These are phyloP conservation scores for Sphenopsis melanotis DNA, from an alignment of 2,797 vertebrate genomes.

Conservation along the genomic window DNA sequence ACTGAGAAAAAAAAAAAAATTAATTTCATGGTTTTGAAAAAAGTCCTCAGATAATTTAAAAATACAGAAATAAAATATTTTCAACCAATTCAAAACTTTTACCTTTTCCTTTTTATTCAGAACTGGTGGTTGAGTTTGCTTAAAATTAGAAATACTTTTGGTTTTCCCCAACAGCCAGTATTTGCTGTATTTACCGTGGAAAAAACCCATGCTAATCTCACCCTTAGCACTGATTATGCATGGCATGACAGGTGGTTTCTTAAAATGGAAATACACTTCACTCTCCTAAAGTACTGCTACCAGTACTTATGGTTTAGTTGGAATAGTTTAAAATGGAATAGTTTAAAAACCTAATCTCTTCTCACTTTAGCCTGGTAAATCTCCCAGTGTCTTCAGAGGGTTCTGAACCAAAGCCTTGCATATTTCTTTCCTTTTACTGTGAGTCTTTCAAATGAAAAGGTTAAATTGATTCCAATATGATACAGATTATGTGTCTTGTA, in stretches of 20 bases:
- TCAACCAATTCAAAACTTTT: not conserved
- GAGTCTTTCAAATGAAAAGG: not conserved
- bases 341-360: slow-evolving; percentile 27
- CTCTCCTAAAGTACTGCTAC: not conserved
- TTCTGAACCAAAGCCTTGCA: not conserved
- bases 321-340: slow-evolving; percentile 7
- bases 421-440: not conserved
- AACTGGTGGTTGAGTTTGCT: not conserved
- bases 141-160: not conserved
- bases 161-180: not conserved
- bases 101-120: not conserved
- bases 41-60: not conserved
- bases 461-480: not conserved
- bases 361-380: slow-evolving; percentile 3
- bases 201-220: not conserved
- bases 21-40: not conserved
- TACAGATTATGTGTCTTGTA: not conserved
- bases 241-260: slow-evolving; percentile 31
- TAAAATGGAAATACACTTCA: slow-evolving; percentile 44
- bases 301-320: too few relatives aligned
- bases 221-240: not conserved
- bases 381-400: not conserved
- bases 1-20: not conserved
- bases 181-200: not conserved
- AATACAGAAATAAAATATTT: not conserved